Evolutionary conservation across 2,888 invertebrate genomes (phyloP), one percentile per base, ranked within the genome.

Genomic region (Coleophora deauratella): DNA sequence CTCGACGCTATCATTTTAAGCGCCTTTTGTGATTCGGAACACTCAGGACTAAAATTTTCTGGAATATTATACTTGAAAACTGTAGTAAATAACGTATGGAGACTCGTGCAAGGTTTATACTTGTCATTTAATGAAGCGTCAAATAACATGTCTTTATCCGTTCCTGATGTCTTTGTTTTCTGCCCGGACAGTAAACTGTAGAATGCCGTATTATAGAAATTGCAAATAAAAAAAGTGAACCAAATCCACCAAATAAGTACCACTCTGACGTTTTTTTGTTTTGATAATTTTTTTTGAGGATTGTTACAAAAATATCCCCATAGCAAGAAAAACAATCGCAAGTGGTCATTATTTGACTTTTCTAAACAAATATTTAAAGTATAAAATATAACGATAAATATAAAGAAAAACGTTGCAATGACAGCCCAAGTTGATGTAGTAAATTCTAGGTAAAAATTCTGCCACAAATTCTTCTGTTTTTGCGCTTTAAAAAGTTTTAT

Each of bases 201-300:
- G 31, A 53, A 46, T 2, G 47, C 48, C 3, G 47, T 47, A n/a
- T 43, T 44, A 36, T 51, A 53, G 37, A 51, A 50, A 36, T 38
- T 44, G 15, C 38, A 40, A 1, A 49, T 37, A 30, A 50, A 47
- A 28, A 50, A 49, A 3, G 46, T 40, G 21, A 50, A 53, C 40
- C 44, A 46, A 38, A 53, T 50, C 53, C 51, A 53, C 21, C 45
- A 40, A 9, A 42, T 14, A 13, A 53, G 27, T 8, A 51, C 28
- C 8, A 11, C 11, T 12, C 50, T 40, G 1, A 44, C 13, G 31
- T 35, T 33, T 34, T 41, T 43, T n/a, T 30, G 30, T 21, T 38
- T 40, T 12, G 38, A 27, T 28, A 50, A 39, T 9, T 14, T 34
- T 28, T 34, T 27, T 35, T 37, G 41, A 1, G 40, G 38, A 15